Conservation (phyloP, 2,888 invertebrate species). For the Drosophila yooni region DNA sequence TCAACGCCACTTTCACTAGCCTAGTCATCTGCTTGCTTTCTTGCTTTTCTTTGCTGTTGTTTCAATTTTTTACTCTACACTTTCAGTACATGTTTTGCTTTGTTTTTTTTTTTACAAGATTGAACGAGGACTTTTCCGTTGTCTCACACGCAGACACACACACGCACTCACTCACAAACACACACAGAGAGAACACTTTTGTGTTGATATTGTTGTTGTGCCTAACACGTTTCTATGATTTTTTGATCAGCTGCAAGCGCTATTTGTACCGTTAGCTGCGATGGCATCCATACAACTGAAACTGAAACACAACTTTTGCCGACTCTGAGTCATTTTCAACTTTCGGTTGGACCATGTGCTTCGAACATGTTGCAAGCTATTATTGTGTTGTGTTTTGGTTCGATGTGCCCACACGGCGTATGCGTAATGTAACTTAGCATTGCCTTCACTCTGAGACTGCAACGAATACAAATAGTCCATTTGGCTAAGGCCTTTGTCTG, state of each 20-base stretch:
- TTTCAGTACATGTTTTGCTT: constrained; percentile 9
- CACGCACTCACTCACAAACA: constrained; percentile 2
- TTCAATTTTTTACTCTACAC: constrained; percentile 21
- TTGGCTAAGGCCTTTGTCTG: constrained; percentile 5
- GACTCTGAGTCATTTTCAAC: constrained; percentile 26
- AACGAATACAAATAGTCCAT: constrained; percentile 50
- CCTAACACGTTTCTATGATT: constrained; percentile 38
- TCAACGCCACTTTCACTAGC: constrained; percentile 55
- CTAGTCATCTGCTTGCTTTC: constrained; percentile 43
- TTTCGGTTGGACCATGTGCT: constrained; percentile 59
- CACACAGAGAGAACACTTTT: constrained; percentile 16
- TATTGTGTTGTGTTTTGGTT: constrained; percentile 74
- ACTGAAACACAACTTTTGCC: constrained; percentile 43
- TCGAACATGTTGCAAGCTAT: constrained; percentile 62
- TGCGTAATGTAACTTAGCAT: constrained; percentile 39
- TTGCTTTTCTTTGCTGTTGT: constrained; percentile 19
- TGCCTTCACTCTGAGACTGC: constrained; percentile 30
- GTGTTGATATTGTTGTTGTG: constrained; percentile 42
- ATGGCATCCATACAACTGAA: constrained; percentile 74
- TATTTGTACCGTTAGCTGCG: constrained; percentile 70
- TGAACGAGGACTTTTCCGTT: constrained; percentile 45
- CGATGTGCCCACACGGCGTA: constrained; percentile 44
- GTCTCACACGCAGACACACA: constrained; percentile 31
- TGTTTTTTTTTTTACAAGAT: constrained; percentile 34
- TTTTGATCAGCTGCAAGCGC: constrained; percentile 34